Percentiles rank a stretch among this genome's conserved stretches.
These are phyloP conservation scores for Drosophila lacertosa DNA, from an alignment of 1,140 invertebrate species.

Conservation along the genomic window DNA sequence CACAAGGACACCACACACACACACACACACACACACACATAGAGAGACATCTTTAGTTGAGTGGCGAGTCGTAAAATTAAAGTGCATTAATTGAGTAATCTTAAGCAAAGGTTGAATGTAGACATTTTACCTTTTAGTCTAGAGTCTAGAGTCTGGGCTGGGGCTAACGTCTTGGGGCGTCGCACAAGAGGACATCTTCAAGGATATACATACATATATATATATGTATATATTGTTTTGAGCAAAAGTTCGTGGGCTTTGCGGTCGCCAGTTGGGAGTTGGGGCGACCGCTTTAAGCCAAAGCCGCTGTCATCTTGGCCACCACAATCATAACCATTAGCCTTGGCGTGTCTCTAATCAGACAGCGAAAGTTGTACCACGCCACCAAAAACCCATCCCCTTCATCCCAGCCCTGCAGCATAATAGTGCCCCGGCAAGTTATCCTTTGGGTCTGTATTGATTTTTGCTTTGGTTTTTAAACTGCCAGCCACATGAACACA, in stretches of 20 bases:
- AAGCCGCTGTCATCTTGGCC: conserved; percentile 76
- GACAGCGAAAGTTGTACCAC: conserved; percentile 60
- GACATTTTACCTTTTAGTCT: conserved; percentile 71
- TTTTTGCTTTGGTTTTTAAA: conserved; percentile 82
- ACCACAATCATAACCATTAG: conserved; percentile 82
- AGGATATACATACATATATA: conserved; percentile 1
- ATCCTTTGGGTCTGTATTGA: conserved; percentile 67
- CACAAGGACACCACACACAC: not conserved
- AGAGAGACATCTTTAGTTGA: not conserved
- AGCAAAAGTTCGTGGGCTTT: conserved; percentile 16
- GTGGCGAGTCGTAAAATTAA: conserved; percentile 52
- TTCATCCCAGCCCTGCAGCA: not conserved
- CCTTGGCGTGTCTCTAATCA: conserved; percentile 77
- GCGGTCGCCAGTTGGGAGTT: conserved; percentile 3
- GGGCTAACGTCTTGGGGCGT: conserved; percentile 46
- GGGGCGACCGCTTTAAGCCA: conserved; percentile 52
- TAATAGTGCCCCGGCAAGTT: conserved; percentile 20
- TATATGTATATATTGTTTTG: conserved; percentile 1
- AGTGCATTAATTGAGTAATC: conserved; percentile 81
- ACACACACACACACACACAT: conserved; percentile 6
- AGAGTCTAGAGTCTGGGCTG: not conserved
- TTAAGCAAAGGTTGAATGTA: conserved; percentile 58
- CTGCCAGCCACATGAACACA: conserved; percentile 80
- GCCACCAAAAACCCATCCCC: not conserved
- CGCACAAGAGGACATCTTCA: conserved; percentile 33